Evolutionary conservation across 1,140 invertebrate genomes (phyloP).

Genomic region (Ostrea denselamellosa): DNA sequence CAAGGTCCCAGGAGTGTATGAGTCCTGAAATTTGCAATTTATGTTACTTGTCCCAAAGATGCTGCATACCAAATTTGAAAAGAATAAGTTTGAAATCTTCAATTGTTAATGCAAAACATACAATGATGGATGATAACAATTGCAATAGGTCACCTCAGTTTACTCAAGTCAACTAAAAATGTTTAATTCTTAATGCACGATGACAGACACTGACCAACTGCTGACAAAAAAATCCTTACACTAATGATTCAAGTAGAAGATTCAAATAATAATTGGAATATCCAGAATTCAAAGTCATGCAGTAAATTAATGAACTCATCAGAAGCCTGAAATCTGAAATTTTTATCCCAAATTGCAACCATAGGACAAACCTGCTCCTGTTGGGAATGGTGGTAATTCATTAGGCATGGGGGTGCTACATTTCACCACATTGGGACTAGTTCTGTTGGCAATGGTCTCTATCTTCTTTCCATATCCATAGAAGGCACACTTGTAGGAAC

Average conservation of each 20-base stretch:
- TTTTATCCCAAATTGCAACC: not conserved
- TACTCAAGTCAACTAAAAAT: too few relatives aligned
- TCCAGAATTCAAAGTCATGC: conserved; percentile 13
- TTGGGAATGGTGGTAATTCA: conserved; percentile 91
- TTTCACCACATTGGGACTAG: conserved; percentile 83
- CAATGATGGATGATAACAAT: too few relatives aligned
- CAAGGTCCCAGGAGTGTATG: too few relatives aligned
- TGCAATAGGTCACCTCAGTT: too few relatives aligned
- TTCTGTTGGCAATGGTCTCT: conserved; percentile 92
- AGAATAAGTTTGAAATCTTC: too few relatives aligned
- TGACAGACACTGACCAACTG: not conserved
- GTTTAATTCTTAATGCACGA: too few relatives aligned
- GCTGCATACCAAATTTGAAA: too few relatives aligned
- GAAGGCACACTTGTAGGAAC: conserved; percentile 96
- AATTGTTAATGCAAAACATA: too few relatives aligned
- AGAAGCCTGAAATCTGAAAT: conserved; percentile 10
- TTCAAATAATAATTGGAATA: not conserved
- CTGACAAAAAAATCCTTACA: not conserved
- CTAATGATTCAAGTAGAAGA: not conserved
- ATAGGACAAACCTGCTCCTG: conserved; percentile 86
- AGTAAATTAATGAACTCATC: not conserved
- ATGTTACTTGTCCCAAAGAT: too few relatives aligned
- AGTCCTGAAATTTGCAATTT: too few relatives aligned
- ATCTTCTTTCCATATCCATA: conserved; percentile 86
- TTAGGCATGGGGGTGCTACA: conserved; percentile 96